Base-by-base conservation (phyloP, 2,888 invertebrate species). In the Lycia hirtaria region DNA sequence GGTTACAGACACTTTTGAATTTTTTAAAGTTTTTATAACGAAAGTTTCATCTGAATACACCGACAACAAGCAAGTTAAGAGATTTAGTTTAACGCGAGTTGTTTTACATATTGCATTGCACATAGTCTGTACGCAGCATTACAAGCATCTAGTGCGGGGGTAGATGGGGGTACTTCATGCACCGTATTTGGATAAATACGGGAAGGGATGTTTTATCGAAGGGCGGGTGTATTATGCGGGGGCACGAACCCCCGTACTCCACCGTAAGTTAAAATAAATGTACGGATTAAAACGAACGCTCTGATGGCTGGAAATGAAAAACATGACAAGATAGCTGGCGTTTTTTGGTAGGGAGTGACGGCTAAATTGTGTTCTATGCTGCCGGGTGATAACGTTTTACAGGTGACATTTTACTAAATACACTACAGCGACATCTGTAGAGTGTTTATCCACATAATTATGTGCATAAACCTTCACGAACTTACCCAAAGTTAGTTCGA, bases 211-310 rank as follows among this genome's bases (percentile, higher is more conserved):
- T 72, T 75, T 72, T 72, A 71, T 73, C 72, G 71, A 66, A 63
- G 64, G 66, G n/a, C n/a, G 65, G 64, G 61, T 59, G 73, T 73
- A 75, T 77, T 78, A 79, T 78, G 79, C 78, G 62, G 33, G 59
- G 65, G 67, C 79, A 79, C 77, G 79, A 57, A 4, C 69, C 62
- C 65, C 67, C 67, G 60, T 49, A 52, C 62, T 64, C 67, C 65
- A 67, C 68, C 69, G 65, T 69, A 68, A 72, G 61, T 60, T 69
- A 64, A 74, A 68, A 73, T 67, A 71, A 70, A 76, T 71, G 73
- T 69, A 62, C 49, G 72, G 70, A 75, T 77, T 77, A 76, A 73
- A 73, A 35, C 35, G 41, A 71, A 64, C 37, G n/a, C 50, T 56
- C 32, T 30, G 52, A 58, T 22, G 67, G 65, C 12, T 20, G 43